Percentiles rank a stretch among this genome's conserved stretches.
phyloP scores from a whole-genome alignment of 2,888 invertebrate species.

The Pollenia angustigena region DNA sequence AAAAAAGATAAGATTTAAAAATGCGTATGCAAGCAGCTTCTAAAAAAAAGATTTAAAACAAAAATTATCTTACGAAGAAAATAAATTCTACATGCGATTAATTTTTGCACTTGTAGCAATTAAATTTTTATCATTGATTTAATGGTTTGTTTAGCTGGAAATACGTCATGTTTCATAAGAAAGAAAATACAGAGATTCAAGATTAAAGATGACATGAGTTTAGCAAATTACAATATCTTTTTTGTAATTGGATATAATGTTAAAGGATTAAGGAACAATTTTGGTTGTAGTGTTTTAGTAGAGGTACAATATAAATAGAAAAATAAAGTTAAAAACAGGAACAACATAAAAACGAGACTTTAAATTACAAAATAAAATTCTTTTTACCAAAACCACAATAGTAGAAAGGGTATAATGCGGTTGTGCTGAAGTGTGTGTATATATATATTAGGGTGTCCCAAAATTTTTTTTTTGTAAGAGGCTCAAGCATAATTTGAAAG shows the following conservation, averaged over 20 bases:
- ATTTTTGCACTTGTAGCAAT: slow-evolving; percentile 64
- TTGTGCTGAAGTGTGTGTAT: too few species aligned
- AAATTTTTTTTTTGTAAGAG: too few species aligned
- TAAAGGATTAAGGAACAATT: too few species aligned
- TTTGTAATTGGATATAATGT: neutral
- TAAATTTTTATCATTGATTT: slow-evolving; percentile 46
- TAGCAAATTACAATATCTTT: slow-evolving; percentile 31
- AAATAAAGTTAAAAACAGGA: too few species aligned
- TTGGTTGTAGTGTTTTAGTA: too few species aligned
- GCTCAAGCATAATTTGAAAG: too few species aligned
- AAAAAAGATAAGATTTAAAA: slow-evolving; percentile 10
- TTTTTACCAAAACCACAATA: too few species aligned
- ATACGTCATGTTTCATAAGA: slow-evolving; percentile 28
- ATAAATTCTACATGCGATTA: slow-evolving; percentile 18
- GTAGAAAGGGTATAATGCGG: too few species aligned
- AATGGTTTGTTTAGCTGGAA: slow-evolving; percentile 48
- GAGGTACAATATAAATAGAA: too few species aligned
- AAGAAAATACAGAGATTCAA: slow-evolving; percentile 19
- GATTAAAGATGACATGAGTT: slow-evolving; percentile 17
- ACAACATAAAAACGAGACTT: too few species aligned
- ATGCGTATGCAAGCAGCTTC: slow-evolving; percentile 19
- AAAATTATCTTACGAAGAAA: neutral
- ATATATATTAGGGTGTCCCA: too few species aligned
- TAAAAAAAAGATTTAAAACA: neutral
- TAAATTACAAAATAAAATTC: too few species aligned